Base-by-base conservation (phyloP, 2,113 vertebrate genomes). In the Phylloscopus trochilus region DNA sequence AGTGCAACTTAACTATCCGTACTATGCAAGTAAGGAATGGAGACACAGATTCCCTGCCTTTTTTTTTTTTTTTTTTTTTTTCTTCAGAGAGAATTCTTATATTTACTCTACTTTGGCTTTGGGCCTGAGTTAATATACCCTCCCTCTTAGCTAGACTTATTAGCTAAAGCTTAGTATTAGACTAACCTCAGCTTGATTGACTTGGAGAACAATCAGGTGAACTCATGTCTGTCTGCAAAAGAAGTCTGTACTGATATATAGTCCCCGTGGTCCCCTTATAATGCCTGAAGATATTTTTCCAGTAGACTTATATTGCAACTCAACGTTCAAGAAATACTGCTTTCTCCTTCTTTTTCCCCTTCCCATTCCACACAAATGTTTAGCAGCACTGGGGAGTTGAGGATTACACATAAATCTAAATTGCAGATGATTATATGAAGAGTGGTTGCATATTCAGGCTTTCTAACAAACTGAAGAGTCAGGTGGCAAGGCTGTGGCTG, bases 221-320 rank as follows among this genome's bases (percentile, higher is more conserved):
- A 86, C 83, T 94, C 85, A 74, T 59, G 75, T 93, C 82, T 92
- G 72, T 69, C 93, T 94, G 72, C 69, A 66, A 69, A 87, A 73
- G 66, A 64, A 62, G 70, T 79, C 82, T 85, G 21, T 88, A 88
- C 66, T 82, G 53, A 82, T 22, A 28, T 62, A 69, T 2, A 35
- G 76, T 70, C 90, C 52, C 44, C 11, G 13, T 43, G 85, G 79
- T 39, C 35, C 37, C 67, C 23, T 91, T 94, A 52, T 83, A 84
- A 60, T 3, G 11, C 67, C 67, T 70, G 33, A 58, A 70, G 46
- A 39, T 69, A 60, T 90, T 96, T 92, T 73, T 74, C 55, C 52
- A 58, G n/a, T 62, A 44, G 72, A 70, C 28, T 69, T 92, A 23
- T 26, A 62, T 46, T 73, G 79, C 59, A 77, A 60, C 46, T 85